Percentiles rank a stretch among this genome's conserved stretches.
These are phyloP conservation scores for Agelastica alni DNA, from an alignment of 2,888 invertebrate species.

Conservation along the genomic window DNA sequence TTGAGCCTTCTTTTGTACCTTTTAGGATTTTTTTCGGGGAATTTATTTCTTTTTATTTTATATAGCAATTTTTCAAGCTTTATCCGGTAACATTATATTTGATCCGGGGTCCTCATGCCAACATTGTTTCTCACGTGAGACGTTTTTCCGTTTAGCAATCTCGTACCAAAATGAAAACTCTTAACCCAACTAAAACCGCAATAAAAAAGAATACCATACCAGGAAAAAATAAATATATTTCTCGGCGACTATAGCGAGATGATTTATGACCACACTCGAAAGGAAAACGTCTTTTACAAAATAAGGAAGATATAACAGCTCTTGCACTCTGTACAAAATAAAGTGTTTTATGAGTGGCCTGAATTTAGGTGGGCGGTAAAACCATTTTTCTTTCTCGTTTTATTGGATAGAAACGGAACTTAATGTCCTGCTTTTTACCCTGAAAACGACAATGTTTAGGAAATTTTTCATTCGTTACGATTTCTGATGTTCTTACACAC, in stretches of 20 bases:
- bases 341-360: conserved; percentile 28
- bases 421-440: conserved; percentile 10
- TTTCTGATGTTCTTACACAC: neutral
- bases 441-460: neutral
- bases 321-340: conserved; percentile 23
- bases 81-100: neutral
- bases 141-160: neutral
- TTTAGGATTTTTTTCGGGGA: too few relatives aligned
- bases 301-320: conserved; percentile 30
- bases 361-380: conserved; percentile 21
- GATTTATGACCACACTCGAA: conserved; percentile 24
- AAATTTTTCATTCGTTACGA: conserved; percentile 12
- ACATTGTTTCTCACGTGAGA: conserved; percentile 1
- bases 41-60: neutral
- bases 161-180: conserved; percentile 13
- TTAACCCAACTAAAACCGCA: conserved; percentile 12
- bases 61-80: neutral
- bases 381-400: conserved; percentile 17
- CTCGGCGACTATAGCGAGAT: conserved; percentile 16
- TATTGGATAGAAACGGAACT: neutral
- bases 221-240: conserved; percentile 23
- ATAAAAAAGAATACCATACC: conserved; percentile 16
- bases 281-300: conserved; percentile 29
- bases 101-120: neutral
- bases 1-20: too few relatives aligned